Evolutionary conservation across 2,797 vertebrate genomes (phyloP).

Genomic region (Ceryle rudis): DNA sequence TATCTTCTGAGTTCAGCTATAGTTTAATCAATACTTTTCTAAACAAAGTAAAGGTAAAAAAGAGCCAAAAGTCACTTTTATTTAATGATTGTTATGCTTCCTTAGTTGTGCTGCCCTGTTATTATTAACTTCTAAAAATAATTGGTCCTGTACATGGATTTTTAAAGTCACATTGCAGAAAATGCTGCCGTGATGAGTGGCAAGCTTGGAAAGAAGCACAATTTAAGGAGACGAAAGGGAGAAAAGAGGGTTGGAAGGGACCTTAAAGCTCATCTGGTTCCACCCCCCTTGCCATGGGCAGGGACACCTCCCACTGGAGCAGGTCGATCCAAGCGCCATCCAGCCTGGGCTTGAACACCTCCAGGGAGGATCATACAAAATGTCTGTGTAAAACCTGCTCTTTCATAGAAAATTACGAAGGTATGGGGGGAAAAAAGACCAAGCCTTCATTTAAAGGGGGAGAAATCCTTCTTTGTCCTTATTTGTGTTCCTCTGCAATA

Average conservation of each 20-base stretch:
- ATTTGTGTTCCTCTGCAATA: not conserved
- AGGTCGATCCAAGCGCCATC: not conserved
- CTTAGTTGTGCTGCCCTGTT: slow-evolving; percentile 66
- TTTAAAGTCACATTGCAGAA: slow-evolving; percentile 3
- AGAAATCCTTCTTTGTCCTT: not conserved
- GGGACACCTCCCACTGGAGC: not conserved
- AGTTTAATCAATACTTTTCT: slow-evolving; percentile 74
- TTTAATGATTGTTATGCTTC: slow-evolving; percentile 69
- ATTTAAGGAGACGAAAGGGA: not conserved
- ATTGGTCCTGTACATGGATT: slow-evolving; percentile 20
- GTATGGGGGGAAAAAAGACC: accelerated
- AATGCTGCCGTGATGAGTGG: not conserved
- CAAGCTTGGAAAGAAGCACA: not conserved
- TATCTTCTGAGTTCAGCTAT: slow-evolving; percentile 68
- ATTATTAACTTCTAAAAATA: slow-evolving; percentile 73
- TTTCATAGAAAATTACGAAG: not conserved
- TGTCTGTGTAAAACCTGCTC: not conserved
- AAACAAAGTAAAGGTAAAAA: slow-evolving; percentile 72
- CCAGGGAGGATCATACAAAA: not conserved
- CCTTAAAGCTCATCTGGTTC: not conserved
- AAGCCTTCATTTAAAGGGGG: not conserved
- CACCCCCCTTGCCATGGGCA: not conserved
- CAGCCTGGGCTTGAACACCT: not conserved
- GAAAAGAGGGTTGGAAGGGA: no score
- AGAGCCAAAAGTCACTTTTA: slow-evolving; percentile 71